Evolutionary conservation across 2,888 invertebrate genomes (phyloP), one percentile per base, ranked within the genome.

Genomic region (Microplitis deprimator): DNA sequence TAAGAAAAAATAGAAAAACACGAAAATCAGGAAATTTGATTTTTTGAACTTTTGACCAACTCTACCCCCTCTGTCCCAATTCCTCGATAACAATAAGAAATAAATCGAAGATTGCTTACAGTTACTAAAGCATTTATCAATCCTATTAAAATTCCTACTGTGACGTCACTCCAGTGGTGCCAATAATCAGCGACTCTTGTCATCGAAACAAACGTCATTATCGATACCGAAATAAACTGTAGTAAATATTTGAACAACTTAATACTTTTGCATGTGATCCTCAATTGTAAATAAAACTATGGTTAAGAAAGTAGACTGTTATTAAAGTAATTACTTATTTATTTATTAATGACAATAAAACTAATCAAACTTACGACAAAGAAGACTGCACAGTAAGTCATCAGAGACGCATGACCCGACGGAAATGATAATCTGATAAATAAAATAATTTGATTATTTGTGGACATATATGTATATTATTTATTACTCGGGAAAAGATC

Each of bases 131-230:
- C 95, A 73, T 92, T 91, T 29, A 93, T 85, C 13, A 92, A 88
- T 8, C 96, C 96, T 80, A 96, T 92, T 41, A 91, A 84, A 81
- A 94, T 92, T 0, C 99, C 99, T 73, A 94, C 94, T 41, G 98
- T 91, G 1, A 98, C 98, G 90, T 99, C 99, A 85, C 96, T 97
- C 97, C 98, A 98, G 88, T 99, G 98, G 90, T 99, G 98, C 89
- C 98, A 98, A 92, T 98, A 97, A 91, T 99, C 97, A 0, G 97
- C 97, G 60, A 99, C 94, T 60, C 98, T 93, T 0, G 97, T 95
- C 91, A 98, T 92, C n/a, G 95, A 94, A 8, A 96, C 96, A 89
- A 94, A 96, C 93, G 10, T 10, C 8, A 10, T 13, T 13, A 50
- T 50, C 50, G 5, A 50, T 50, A 50, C 1, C 13, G 13, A 50